Evolutionary conservation across 2,888 invertebrate genomes (phyloP).

Genomic region (Ormyrus labotus): DNA sequence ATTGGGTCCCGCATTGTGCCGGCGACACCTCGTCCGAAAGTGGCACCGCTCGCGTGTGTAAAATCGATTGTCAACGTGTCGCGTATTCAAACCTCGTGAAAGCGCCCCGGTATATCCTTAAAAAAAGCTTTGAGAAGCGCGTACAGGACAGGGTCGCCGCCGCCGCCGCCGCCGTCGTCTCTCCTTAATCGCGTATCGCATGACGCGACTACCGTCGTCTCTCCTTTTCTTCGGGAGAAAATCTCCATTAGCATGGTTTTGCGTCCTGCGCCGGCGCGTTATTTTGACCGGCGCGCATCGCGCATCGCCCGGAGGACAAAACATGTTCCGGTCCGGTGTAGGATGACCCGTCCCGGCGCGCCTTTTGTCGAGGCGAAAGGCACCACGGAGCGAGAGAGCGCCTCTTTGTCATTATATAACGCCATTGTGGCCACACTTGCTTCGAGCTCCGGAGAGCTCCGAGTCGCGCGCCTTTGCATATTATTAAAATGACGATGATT

Average conservation of each 20-base stretch:
- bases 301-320: conserved; percentile 67
- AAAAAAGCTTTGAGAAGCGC: not conserved
- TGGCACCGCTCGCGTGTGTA: conserved; percentile 17
- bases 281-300: conserved; percentile 32
- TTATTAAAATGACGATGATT: conserved; percentile 76
- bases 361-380: conserved; percentile 75
- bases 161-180: not conserved
- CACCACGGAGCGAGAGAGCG: conserved; percentile 60
- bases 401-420: conserved; percentile 75
- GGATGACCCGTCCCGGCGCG: conserved; percentile 74
- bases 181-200: not conserved
- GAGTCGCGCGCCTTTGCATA: conserved; percentile 70
- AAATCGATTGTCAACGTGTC: conserved; percentile 39
- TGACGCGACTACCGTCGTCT: not conserved
- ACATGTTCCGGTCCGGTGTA: conserved; percentile 76
- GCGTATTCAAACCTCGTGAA: conserved; percentile 5
- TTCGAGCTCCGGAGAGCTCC: conserved; percentile 56
- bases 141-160: not conserved
- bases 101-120: not conserved
- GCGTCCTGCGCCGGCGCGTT: conserved; percentile 3
- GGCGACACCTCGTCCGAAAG: not conserved
- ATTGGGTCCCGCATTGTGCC: conserved; percentile 34
- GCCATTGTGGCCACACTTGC: conserved; percentile 76
- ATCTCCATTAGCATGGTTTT: conserved; percentile 34
- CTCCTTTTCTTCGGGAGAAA: not conserved